Percentiles rank a stretch among this genome's conserved stretches.
These are phyloP conservation scores for Hecatera dysodea DNA, from an alignment of 2,888 invertebrate genomes.

Conservation along the genomic window DNA sequence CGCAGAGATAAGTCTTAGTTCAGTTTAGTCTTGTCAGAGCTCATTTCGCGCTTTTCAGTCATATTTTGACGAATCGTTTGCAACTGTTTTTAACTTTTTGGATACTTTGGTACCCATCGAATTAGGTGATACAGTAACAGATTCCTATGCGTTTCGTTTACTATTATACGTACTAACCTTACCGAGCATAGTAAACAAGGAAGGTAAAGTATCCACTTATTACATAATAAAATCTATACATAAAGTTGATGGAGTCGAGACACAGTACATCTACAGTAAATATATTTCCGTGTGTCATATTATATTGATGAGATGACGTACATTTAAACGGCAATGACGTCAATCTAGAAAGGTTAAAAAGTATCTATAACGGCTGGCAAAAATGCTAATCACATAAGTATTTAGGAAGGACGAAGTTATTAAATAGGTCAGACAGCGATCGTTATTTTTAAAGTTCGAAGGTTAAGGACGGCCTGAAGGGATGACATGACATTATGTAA, in stretches of 20 bases:
- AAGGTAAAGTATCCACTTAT: background rate
- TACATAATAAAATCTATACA: constrained; percentile 13
- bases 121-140: background rate
- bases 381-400: constrained; percentile 30
- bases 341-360: constrained; percentile 36
- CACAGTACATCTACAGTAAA: constrained; percentile 17
- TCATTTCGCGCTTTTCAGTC: background rate
- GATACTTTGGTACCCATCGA: too few species aligned
- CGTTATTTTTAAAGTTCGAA: constrained; percentile 34
- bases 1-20: background rate
- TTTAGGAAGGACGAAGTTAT: constrained; percentile 21
- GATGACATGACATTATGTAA: constrained; percentile 7
- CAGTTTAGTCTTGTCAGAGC: background rate
- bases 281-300: constrained; percentile 9
- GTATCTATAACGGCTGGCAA: constrained; percentile 1
- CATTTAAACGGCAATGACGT: constrained; percentile 43
- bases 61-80: background rate
- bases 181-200: background rate
- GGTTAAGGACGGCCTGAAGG: constrained; percentile 33
- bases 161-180: background rate
- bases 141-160: background rate
- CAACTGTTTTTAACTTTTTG: background rate
- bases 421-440: constrained; percentile 31
- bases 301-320: constrained; percentile 44
- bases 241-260: constrained; percentile 3